Conservation (phyloP, 2,113 vertebrate genomes). For the Onychostruthus taczanowskii region DNA sequence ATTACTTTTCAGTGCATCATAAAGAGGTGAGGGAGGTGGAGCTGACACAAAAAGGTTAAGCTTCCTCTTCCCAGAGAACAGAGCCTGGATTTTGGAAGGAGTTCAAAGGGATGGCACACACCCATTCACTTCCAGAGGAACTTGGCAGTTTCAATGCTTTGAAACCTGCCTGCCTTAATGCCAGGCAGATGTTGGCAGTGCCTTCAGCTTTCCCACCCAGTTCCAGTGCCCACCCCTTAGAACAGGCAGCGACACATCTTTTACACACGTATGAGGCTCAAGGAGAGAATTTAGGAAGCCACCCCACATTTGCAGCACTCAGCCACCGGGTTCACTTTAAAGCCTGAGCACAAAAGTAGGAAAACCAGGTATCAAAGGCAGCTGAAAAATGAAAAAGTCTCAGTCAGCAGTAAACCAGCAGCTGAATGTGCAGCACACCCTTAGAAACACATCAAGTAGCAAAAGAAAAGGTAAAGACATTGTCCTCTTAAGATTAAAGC, state of each 20-base stretch:
- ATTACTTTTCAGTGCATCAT: background rate
- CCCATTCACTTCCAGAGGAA: background rate
- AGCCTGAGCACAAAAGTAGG: background rate
- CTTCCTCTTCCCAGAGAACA: background rate
- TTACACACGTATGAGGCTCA: background rate
- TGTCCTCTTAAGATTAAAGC: constrained; percentile 45
- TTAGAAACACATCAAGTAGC: constrained; percentile 14
- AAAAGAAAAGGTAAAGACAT: constrained; percentile 40
- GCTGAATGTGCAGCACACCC: constrained; percentile 19
- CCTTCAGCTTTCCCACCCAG: background rate
- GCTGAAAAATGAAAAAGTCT: background rate
- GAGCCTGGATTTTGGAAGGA: background rate
- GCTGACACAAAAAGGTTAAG: background rate
- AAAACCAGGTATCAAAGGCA: background rate
- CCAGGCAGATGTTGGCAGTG: background rate
- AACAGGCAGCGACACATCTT: background rate
- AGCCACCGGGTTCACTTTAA: background rate
- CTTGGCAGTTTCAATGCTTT: background rate
- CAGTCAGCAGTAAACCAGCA: constrained; percentile 24
- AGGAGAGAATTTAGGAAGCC: background rate
- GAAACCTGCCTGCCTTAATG: background rate
- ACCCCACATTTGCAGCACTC: background rate
- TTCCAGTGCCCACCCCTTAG: background rate
- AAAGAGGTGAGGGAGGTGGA: background rate
- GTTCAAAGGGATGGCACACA: background rate